phyloP scores from a whole-genome alignment of 2,797 vertebrate genomes.

The Hozukius guyotensis region DNA sequence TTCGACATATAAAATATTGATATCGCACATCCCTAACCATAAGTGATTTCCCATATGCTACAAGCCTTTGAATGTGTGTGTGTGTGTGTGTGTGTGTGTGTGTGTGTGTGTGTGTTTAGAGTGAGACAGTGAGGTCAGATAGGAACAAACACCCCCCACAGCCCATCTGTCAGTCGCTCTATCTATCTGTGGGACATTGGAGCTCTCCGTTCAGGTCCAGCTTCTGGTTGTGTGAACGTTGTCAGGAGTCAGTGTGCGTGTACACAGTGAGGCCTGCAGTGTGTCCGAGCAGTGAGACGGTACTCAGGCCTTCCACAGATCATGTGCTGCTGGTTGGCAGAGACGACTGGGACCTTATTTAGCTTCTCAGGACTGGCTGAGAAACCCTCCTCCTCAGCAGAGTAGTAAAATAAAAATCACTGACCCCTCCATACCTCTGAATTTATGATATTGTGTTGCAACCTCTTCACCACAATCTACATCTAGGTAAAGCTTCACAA shows the following conservation, averaged over 20 bases:
- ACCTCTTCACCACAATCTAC: background rate
- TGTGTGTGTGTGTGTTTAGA: background rate
- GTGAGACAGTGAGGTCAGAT: slow-evolving; percentile 11
- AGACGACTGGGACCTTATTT: slow-evolving; percentile 56
- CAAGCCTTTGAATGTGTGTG: background rate
- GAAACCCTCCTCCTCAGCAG: background rate
- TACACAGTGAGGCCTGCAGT: slow-evolving; percentile 11
- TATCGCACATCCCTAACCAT: background rate
- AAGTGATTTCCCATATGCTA: background rate
- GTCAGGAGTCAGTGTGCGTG: slow-evolving; percentile 5
- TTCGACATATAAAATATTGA: background rate
- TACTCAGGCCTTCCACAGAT: slow-evolving; percentile 33
- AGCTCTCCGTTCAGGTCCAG: background rate
- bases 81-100: background rate
- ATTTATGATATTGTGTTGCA: background rate
- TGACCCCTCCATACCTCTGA: background rate
- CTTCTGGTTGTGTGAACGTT: slow-evolving; percentile 14
- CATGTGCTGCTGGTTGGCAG: slow-evolving; percentile 67
- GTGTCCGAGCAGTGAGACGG: slow-evolving; percentile 17
- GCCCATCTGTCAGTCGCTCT: slow-evolving; percentile 20
- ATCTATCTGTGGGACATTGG: background rate
- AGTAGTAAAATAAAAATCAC: background rate
- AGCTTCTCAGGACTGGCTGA: slow-evolving; percentile 13
- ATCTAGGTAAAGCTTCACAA: background rate
- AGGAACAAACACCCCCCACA: slow-evolving; percentile 7